Base-by-base conservation (phyloP, 30 jellyfish, hydroid and myxozoan genomes). In the Phacellophora camtschatica region DNA sequence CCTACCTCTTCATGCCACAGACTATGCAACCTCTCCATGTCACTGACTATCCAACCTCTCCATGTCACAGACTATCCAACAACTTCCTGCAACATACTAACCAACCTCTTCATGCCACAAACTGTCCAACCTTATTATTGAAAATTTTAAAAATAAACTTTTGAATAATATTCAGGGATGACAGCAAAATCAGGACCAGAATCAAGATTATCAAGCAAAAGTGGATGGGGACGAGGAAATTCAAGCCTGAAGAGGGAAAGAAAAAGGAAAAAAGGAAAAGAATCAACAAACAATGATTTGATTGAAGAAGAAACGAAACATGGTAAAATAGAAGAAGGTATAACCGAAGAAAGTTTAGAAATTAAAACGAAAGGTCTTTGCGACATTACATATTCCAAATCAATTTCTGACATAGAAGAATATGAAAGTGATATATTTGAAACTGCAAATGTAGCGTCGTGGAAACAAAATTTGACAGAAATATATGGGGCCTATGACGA, bases 351-450 rank as follows among this genome's bases (percentile, higher is more conserved):
- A 24, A 74, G 9, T 23, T 24, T 48, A 58, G 91, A 80, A 37
- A 23, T 31, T n/a, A 82, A 78, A 23, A 74, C 5, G 19, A 63
- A 61, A 27, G 15, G 23, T 1, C 4, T 24, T 25, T 77, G 84
- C 13, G 80, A 56, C 34, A 64, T 80, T 30, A 80, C 84, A 0
- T 80, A 80, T 45, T 80, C 91, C 1, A 66, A 69, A 49, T 80
- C 84, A 23, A 42, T 80, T 8, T 80, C 91, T 22, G 79, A 46
- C 16, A 64, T 80, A 23, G 91, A 80, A 42, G 91, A 80, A 49
- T 80, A 80, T 55, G 91, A 80, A 41, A 80, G 84, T 61, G 84
- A 65, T 23, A 57, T 80, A 8, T 80, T 80, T 49, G 83, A 65
- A 5, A 20, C 32, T 59, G 25, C 31, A 15, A 84, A 64, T 0